Conservation (phyloP, 2,888 invertebrate species). For the Sipha maydis region DNA sequence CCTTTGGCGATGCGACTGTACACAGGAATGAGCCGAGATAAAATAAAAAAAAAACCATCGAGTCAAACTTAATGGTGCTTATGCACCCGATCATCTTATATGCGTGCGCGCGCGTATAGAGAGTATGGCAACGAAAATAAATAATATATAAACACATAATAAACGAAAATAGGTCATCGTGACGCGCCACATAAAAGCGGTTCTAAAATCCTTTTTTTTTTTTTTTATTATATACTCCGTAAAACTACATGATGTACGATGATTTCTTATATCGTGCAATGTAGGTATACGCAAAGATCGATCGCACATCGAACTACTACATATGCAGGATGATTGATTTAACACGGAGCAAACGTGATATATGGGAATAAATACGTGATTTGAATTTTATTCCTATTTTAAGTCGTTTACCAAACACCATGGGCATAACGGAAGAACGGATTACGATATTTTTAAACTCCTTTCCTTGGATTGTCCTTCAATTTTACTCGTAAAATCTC, state of each 20-base stretch:
- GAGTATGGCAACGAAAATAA: slow-evolving; percentile 27
- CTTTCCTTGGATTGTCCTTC: too few species aligned
- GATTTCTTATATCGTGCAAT: too few species aligned
- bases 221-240: background rate
- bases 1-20: background rate
- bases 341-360: too few species aligned
- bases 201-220: background rate
- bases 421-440: too few species aligned
- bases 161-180: slow-evolving; percentile 13
- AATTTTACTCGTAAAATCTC: too few species aligned
- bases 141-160: background rate
- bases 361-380: too few species aligned
- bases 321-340: too few species aligned
- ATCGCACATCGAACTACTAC: background rate
- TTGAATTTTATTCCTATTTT: too few species aligned
- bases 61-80: slow-evolving; percentile 5
- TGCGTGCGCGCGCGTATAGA: background rate
- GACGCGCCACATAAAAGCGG: background rate
- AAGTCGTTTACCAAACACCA: too few species aligned
- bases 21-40: slow-evolving; percentile 26
- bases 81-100: background rate
- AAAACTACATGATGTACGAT: background rate
- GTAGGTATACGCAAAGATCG: background rate
- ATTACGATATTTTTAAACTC: too few species aligned
- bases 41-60: background rate